A percentile compares a stretch with the other conserved stretches of the same genome.
Conservation (phyloP, 2,888 invertebrate genomes). For the Campoletis raptor region DNA sequence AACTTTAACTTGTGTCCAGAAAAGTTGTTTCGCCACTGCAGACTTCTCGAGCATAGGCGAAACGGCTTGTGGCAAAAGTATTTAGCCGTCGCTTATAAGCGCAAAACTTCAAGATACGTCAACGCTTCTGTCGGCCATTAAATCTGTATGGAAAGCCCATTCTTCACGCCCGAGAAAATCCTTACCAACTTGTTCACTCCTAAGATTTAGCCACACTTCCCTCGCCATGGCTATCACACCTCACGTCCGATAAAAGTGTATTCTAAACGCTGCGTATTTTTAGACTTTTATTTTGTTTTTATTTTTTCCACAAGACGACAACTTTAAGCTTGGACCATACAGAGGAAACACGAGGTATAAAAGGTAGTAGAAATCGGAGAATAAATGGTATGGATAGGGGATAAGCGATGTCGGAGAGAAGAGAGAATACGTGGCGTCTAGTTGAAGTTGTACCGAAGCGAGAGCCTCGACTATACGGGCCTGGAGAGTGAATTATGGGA, state of each 20-base stretch:
- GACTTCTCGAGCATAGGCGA: background rate
- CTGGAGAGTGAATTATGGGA: conserved; percentile 81
- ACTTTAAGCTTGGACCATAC: conserved; percentile 36
- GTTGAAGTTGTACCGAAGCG: conserved; percentile 72
- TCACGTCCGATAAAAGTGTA: conserved; percentile 24
- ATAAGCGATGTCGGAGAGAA: conserved; percentile 52
- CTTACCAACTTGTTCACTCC: background rate
- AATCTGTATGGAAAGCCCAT: conserved; percentile 14
- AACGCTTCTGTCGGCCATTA: conserved; percentile 21
- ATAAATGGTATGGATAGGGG: conserved; percentile 67
- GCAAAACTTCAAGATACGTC: conserved; percentile 11
- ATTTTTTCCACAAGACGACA: conserved; percentile 25
- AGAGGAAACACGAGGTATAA: conserved; percentile 60
- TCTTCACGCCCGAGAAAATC: conserved; percentile 31
- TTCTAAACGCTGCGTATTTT: conserved; percentile 10
- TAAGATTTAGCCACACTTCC: conserved; percentile 19
- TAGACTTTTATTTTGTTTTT: background rate
- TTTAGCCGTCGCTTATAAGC: conserved; percentile 15
- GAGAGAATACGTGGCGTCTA: conserved; percentile 53
- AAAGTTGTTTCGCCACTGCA: conserved; percentile 46
- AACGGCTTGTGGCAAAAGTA: background rate
- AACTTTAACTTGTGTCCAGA: conserved; percentile 37
- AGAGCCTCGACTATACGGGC: conserved; percentile 74
- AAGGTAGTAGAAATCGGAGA: conserved; percentile 54
- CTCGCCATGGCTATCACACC: background rate